Conservation (phyloP, 2,888 invertebrate species). For the Tetragonisca angustula region DNA sequence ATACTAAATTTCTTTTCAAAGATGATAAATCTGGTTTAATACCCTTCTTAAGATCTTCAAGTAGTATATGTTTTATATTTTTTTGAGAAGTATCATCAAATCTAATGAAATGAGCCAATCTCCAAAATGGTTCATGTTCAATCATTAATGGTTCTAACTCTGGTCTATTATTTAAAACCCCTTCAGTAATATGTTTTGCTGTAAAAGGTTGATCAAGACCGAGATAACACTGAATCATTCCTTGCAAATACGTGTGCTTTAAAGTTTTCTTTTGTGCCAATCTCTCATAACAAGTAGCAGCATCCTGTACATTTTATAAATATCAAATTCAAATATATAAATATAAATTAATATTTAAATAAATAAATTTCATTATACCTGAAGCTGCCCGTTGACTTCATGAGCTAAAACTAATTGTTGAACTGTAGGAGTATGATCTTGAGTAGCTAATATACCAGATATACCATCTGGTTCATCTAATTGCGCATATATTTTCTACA, state of each 20-base stretch:
- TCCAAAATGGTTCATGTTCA: slow-evolving; percentile 93
- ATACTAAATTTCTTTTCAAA: slow-evolving; percentile 84
- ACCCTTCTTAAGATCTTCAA: slow-evolving; percentile 83
- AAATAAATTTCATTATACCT: slow-evolving; percentile 78
- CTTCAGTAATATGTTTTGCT: slow-evolving; percentile 91
- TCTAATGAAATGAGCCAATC: slow-evolving; percentile 92
- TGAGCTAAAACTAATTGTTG: slow-evolving; percentile 94
- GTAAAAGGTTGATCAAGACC: slow-evolving; percentile 94
- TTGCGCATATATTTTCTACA: slow-evolving; percentile 92
- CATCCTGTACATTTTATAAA: slow-evolving; percentile 86
- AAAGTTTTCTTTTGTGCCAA: slow-evolving; percentile 87
- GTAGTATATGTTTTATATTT: slow-evolving; percentile 79
- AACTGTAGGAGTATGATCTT: slow-evolving; percentile 90
- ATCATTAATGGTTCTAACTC: slow-evolving; percentile 87
- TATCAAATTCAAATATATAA: neutral
- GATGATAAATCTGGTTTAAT: slow-evolving; percentile 79
- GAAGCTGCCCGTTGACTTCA: slow-evolving; percentile 92
- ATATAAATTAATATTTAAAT: neutral
- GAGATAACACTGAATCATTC: slow-evolving; percentile 94
- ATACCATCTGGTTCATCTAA: slow-evolving; percentile 96
- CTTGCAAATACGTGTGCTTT: slow-evolving; percentile 85
- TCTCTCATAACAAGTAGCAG: slow-evolving; percentile 94
- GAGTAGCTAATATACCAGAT: slow-evolving; percentile 90
- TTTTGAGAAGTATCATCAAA: slow-evolving; percentile 85
- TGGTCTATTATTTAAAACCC: slow-evolving; percentile 86